Percentiles rank a stretch among this genome's conserved stretches.
Evolutionary conservation across 2,888 invertebrate genomes (phyloP).

Genomic region (Thereva unica): DNA sequence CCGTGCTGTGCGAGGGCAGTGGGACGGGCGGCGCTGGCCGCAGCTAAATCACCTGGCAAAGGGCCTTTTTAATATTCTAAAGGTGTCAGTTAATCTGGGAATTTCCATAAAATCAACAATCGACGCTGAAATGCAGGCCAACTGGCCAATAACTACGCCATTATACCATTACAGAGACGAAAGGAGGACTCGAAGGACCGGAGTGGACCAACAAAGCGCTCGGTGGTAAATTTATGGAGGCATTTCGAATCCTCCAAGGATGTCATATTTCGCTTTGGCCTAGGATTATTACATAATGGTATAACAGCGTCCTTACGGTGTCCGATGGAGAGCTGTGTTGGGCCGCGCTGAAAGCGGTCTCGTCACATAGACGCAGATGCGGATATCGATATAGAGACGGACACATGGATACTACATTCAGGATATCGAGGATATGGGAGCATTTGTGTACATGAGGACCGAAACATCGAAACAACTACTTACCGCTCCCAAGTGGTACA

Average conservation of each 20-base stretch:
- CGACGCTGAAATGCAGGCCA: slow-evolving; percentile 39
- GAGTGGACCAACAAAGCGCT: slow-evolving; percentile 37
- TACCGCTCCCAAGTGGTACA: slow-evolving; percentile 58
- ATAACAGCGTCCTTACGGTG: slow-evolving; percentile 40
- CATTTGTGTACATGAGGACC: neutral
- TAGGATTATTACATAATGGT: slow-evolving; percentile 42
- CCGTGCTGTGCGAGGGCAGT: neutral
- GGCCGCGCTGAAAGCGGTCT: slow-evolving; percentile 36
- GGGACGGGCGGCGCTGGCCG: slow-evolving; percentile 5
- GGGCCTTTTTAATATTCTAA: slow-evolving; percentile 29
- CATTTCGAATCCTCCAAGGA: slow-evolving; percentile 42
- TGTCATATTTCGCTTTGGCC: slow-evolving; percentile 41
- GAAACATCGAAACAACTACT: slow-evolving; percentile 48
- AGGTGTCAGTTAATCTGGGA: slow-evolving; percentile 36
- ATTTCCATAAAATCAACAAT: slow-evolving; percentile 40
- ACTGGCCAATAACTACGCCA: slow-evolving; percentile 13
- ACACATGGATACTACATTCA: slow-evolving; percentile 26
- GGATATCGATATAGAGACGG: neutral
- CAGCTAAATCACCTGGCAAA: slow-evolving; percentile 24
- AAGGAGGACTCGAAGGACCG: slow-evolving; percentile 14
- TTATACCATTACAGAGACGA: no score
- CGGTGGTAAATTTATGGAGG: slow-evolving; percentile 40
- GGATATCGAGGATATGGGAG: neutral
- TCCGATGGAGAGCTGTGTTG: slow-evolving; percentile 19
- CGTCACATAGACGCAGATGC: slow-evolving; percentile 23